phyloP scores from a whole-genome alignment of 1,140 invertebrate species.

The Drosophila pachea region DNA sequence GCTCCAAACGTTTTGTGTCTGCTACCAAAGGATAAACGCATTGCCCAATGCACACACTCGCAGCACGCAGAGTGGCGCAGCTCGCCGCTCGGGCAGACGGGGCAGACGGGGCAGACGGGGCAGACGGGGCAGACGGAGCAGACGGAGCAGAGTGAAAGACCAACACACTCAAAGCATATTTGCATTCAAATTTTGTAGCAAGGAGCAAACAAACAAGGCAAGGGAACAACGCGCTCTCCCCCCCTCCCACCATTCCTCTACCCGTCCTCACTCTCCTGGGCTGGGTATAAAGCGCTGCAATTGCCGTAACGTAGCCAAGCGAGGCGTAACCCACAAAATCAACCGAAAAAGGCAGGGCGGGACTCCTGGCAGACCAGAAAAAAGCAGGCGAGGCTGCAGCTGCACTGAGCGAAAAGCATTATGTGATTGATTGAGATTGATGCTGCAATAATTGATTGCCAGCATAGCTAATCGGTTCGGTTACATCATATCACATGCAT shows the following conservation, averaged over 20 bases:
- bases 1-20: slow-evolving; percentile 46
- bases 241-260: too few relatives aligned
- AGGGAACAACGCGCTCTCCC: slow-evolving; percentile 18
- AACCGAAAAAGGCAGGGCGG: slow-evolving; percentile 40
- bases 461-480: neutral
- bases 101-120: too few relatives aligned
- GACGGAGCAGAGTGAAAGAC: slow-evolving; percentile 8
- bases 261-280: neutral
- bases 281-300: slow-evolving; percentile 43
- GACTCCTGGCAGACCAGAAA: slow-evolving; percentile 15
- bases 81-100: too few relatives aligned
- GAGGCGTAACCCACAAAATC: slow-evolving; percentile 57
- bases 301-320: slow-evolving; percentile 50
- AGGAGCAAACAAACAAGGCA: slow-evolving; percentile 55
- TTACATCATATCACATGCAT: neutral
- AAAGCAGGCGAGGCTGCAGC: slow-evolving; percentile 8
- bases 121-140: too few relatives aligned
- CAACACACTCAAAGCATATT: slow-evolving; percentile 56
- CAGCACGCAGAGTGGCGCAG: slow-evolving; percentile 1
- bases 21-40: slow-evolving; percentile 50
- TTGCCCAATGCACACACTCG: slow-evolving; percentile 34
- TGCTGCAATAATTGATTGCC: neutral
- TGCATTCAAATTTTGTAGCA: slow-evolving; percentile 62
- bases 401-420: slow-evolving; percentile 31
- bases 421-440: slow-evolving; percentile 25